A percentile compares a stretch with the other conserved stretches of the same genome.
phyloP scores from a whole-genome alignment of 2,888 invertebrate species.

The Elmis aenea region DNA sequence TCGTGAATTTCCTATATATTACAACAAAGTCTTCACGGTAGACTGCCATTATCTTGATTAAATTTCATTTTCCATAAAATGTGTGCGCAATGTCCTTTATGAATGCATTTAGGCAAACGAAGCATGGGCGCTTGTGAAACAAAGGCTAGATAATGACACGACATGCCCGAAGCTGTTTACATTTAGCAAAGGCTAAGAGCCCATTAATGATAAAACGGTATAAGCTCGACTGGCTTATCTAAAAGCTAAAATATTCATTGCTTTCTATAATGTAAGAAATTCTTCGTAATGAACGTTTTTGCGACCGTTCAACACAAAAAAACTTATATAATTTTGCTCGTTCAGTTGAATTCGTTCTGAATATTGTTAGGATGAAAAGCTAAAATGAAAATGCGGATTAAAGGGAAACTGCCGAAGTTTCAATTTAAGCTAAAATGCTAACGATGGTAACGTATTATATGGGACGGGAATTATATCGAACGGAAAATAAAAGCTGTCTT shows the following conservation, averaged over 20 bases:
- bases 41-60: conserved; percentile 2
- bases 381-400: no score
- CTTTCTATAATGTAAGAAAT: no score
- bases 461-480: no score
- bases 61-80: conserved; percentile 6
- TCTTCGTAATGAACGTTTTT: no score
- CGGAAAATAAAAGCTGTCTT: no score
- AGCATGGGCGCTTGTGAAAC: conserved; percentile 6
- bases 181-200: conserved; percentile 4
- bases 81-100: conserved; percentile 5
- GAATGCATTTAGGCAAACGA: conserved; percentile 3
- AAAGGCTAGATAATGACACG: conserved; percentile 5
- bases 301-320: no score
- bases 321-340: conserved; percentile 2
- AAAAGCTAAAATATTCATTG: conserved; percentile 7
- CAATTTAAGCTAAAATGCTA: no score
- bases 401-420: no score
- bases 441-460: no score
- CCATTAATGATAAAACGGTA: conserved; percentile 6
- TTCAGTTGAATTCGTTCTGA: conserved; percentile 3
- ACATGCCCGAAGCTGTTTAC: conserved; percentile 9
- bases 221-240: neutral
- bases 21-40: neutral
- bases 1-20: no score
- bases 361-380: no score